Percentiles rank a stretch among this genome's conserved stretches.
Conservation (phyloP, 2,888 invertebrate genomes). For the Pyrrhia umbra region DNA sequence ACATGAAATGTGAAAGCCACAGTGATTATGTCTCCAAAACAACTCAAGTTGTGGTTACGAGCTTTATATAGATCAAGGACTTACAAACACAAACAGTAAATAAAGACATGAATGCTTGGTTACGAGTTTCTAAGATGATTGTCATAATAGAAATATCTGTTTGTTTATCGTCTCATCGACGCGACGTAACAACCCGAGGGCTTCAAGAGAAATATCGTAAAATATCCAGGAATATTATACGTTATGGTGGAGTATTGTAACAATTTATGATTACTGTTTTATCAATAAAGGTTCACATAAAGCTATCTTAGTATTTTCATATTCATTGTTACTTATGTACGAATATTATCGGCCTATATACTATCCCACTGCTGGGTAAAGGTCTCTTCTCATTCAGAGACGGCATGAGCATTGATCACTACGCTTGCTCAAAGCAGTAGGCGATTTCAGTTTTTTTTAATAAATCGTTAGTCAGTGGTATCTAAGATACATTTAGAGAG, state of each 20-base stretch:
- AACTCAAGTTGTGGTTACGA: too few relatives aligned
- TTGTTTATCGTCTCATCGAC: slow-evolving; percentile 21
- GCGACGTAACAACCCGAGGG: neutral
- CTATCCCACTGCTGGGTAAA: too few relatives aligned
- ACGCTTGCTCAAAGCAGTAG: too few relatives aligned
- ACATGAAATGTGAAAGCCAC: too few relatives aligned
- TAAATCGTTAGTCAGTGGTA: too few relatives aligned
- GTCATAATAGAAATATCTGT: slow-evolving; percentile 19
- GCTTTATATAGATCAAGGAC: too few relatives aligned
- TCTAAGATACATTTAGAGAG: too few relatives aligned
- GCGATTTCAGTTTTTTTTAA: too few relatives aligned
- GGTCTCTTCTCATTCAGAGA: too few relatives aligned
- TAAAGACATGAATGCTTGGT: slow-evolving; percentile 3
- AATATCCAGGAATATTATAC: slow-evolving; percentile 26
- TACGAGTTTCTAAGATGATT: slow-evolving; percentile 14
- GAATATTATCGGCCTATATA: too few relatives aligned
- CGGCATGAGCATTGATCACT: too few relatives aligned
- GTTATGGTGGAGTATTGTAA: slow-evolving; percentile 11
- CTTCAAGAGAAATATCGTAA: slow-evolving; percentile 13
- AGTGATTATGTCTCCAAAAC: too few relatives aligned
- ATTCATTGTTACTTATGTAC: slow-evolving; percentile 25
- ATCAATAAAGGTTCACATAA: slow-evolving; percentile 13
- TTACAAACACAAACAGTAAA: slow-evolving; percentile 17
- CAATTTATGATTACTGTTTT: slow-evolving; percentile 26
- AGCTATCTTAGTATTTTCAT: neutral